Base-by-base conservation (phyloP, 2,113 vertebrate genomes). In the Phylloscopus trochiloides region DNA sequence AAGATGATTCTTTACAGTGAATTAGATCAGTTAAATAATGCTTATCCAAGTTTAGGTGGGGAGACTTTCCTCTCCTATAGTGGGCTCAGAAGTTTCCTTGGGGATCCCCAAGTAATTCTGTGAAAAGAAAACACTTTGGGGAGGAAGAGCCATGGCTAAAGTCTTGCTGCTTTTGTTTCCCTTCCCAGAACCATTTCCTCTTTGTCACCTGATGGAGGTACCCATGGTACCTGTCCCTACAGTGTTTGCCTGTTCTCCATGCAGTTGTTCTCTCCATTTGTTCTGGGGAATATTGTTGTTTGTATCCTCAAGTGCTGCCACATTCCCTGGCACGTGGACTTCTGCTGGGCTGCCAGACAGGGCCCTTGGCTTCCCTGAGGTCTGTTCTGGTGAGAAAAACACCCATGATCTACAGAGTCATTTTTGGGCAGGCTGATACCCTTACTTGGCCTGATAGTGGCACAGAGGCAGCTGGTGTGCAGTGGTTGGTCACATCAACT, bases 401-500 rank as follows among this genome's bases (percentile, higher is more conserved):
- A 63, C 1, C 1, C 29, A 11, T 6, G 3, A 20, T 54, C 28
- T 61, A 32, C 16, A 48, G n/a, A 28, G 17, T 25, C 20, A 24
- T 12, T 31, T 17, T 0, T 67, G 47, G 24, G 31, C 12, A 20
- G 36, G 14, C 38, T 51, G 24, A 55, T 48, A 36, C 29, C 59
- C 74, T 51, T 19, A 12, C 18, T 68, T 68, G 63, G 3, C 26
- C 67, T 72, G 51, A 59, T 34, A 3, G 10, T 88, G 87, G 29
- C 6, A 31, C 6, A 5, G 0, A 25, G 58, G 8, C 29, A 26
- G 10, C 1, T 0, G 22, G 5, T 26, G 17, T 7, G 10, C 28
- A 54, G 43, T 29, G 45, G 25, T 26, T 43, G 68, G 1, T 10
- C 1, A 2, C 15, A 20, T 12, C 3, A 1, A 7, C 29, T 47